Conservation (phyloP, 2,797 vertebrate genomes). For the Dendrocincla tyrannina region DNA sequence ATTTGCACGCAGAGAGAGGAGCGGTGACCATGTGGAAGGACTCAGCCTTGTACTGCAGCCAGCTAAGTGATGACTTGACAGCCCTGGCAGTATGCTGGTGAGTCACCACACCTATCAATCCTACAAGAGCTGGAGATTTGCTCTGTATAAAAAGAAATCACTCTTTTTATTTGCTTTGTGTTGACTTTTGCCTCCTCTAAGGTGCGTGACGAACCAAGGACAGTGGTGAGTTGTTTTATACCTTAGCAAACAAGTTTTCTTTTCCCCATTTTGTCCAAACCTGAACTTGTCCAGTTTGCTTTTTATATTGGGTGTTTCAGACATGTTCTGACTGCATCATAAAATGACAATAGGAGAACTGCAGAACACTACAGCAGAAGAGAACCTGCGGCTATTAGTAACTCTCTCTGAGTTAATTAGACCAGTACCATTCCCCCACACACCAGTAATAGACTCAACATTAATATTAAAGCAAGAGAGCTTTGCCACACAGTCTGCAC, state of each 20-base stretch:
- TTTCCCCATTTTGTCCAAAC: neutral
- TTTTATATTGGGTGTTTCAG: slow-evolving; percentile 17
- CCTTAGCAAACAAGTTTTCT: neutral
- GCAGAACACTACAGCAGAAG: neutral
- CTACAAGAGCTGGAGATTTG: neutral
- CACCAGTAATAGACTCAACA: neutral
- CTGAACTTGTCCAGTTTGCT: slow-evolving; percentile 13
- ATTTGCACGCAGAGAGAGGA: neutral
- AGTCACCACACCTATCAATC: neutral
- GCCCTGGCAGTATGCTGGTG: neutral
- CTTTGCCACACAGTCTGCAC: neutral
- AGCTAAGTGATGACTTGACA: neutral
- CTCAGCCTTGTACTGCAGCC: neutral
- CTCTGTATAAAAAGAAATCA: neutral
- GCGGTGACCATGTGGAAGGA: neutral
- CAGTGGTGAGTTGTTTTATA: neutral
- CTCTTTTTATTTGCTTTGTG: neutral
- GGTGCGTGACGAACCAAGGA: neutral
- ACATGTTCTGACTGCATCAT: slow-evolving; percentile 8
- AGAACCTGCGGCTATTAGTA: neutral
- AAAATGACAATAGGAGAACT: neutral
- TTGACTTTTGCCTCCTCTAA: neutral
- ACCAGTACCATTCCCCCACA: neutral
- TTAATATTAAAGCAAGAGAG: neutral
- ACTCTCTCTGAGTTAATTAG: neutral